phyloP scores from a whole-genome alignment of 2,113 vertebrate genomes.

The Gobio gobio region DNA sequence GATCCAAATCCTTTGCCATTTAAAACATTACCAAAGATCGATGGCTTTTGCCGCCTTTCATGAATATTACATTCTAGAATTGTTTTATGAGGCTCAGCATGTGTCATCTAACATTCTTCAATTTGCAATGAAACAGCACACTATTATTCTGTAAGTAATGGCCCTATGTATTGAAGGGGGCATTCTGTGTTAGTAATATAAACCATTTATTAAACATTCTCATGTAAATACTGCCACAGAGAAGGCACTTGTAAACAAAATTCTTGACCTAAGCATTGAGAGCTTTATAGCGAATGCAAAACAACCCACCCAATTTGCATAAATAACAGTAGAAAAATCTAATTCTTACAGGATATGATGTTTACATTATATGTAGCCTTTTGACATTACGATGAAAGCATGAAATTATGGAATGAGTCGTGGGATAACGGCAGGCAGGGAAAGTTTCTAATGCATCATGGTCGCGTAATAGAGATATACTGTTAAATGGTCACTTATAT shows the following conservation, averaged over 20 bases:
- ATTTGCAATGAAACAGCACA: neutral
- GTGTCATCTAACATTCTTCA: constrained; percentile 37
- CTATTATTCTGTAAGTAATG: constrained; percentile 20
- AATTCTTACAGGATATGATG: neutral
- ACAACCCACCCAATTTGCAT: neutral
- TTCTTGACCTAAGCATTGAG: constrained; percentile 44
- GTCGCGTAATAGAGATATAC: constrained; percentile 26
- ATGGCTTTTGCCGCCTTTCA: constrained; percentile 6
- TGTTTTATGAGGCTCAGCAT: constrained; percentile 29
- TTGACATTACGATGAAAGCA: constrained; percentile 37
- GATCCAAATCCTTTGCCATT: neutral
- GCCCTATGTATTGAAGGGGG: constrained; percentile 3
- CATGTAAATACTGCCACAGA: constrained; percentile 46
- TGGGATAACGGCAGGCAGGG: neutral
- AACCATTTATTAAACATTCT: constrained; percentile 37
- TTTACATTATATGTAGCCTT: constrained; percentile 45
- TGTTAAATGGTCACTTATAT: constrained; percentile 11
- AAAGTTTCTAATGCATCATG: constrained; percentile 32
- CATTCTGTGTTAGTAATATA: constrained; percentile 33
- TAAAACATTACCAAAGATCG: constrained; percentile 16
- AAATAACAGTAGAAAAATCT: neutral
- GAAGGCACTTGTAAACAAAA: constrained; percentile 41
- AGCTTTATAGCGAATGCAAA: constrained; percentile 37
- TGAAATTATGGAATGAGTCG: constrained; percentile 23
- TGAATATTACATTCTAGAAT: constrained; percentile 28